Conservation (phyloP, 23 tunicate genomes). For the Ciona savignyi region DNA sequence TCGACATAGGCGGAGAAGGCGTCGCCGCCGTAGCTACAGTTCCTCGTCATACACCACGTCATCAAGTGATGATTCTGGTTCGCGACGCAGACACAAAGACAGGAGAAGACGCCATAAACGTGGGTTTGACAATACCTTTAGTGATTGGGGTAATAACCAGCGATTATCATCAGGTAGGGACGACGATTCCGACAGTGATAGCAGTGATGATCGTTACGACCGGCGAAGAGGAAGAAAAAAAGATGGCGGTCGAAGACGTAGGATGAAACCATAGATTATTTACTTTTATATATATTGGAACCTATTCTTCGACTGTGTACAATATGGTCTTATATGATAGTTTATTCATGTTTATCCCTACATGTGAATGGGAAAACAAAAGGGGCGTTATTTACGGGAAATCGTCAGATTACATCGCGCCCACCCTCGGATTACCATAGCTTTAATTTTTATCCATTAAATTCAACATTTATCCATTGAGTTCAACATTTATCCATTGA, state of each 20-base stretch:
- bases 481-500: too few relatives aligned
- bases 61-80: constrained; percentile 48
- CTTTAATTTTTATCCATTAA: too few relatives aligned
- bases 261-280: neutral
- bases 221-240: constrained; percentile 41
- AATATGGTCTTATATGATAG: too few relatives aligned
- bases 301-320: too few relatives aligned
- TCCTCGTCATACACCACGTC: constrained; percentile 31
- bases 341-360: too few relatives aligned
- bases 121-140: neutral
- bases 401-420: too few relatives aligned
- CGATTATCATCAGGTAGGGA: neutral
- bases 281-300: too few relatives aligned
- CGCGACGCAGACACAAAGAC: constrained; percentile 38
- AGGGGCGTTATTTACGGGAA: too few relatives aligned
- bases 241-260: constrained; percentile 16
- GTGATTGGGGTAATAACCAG: too few relatives aligned
- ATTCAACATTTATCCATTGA: too few relatives aligned
- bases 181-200: constrained; percentile 35
- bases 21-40: constrained; percentile 40
- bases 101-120: neutral
- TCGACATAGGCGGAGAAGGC: constrained; percentile 31
- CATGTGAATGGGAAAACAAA: too few relatives aligned
- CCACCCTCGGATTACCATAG: too few relatives aligned
- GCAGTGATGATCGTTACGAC: constrained; percentile 44